These are phyloP conservation scores for Sylvilagus floridanus DNA, from an alignment of 2,797 vertebrate species.

Conservation along the genomic window DNA sequence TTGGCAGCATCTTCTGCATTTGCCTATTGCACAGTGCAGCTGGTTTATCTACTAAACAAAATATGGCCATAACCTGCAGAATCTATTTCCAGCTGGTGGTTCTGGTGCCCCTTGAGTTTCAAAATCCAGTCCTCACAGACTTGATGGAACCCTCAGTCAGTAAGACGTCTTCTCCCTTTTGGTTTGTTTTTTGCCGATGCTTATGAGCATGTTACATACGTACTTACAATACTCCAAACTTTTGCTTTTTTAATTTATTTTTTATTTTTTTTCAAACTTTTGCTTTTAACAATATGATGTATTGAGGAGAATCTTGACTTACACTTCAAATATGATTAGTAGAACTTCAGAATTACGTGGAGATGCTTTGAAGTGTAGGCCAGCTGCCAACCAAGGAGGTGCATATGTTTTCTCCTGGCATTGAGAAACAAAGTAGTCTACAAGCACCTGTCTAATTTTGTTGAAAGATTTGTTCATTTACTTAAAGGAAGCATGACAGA, in stretches of 20 bases:
- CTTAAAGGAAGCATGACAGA: too few species aligned
- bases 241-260: too few species aligned
- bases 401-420: not conserved
- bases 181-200: not conserved
- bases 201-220: not conserved
- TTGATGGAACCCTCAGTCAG: not conserved
- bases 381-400: not conserved
- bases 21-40: not conserved
- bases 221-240: not conserved
- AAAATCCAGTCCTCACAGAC: not conserved
- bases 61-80: not conserved
- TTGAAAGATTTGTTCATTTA: too few species aligned
- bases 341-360: not conserved
- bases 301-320: not conserved
- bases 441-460: not conserved
- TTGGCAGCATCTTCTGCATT: not conserved
- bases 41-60: not conserved
- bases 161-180: not conserved
- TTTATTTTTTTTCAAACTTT: too few species aligned
- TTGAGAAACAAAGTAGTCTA: not conserved
- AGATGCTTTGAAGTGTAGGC: not conserved
- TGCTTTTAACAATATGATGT: too few species aligned
- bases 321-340: not conserved
- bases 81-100: not conserved
- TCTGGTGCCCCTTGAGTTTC: not conserved